A percentile compares a stretch with the other conserved stretches of the same genome.
Conservation (phyloP, 2,797 vertebrate genomes). For the Centroberyx gerrardi region DNA sequence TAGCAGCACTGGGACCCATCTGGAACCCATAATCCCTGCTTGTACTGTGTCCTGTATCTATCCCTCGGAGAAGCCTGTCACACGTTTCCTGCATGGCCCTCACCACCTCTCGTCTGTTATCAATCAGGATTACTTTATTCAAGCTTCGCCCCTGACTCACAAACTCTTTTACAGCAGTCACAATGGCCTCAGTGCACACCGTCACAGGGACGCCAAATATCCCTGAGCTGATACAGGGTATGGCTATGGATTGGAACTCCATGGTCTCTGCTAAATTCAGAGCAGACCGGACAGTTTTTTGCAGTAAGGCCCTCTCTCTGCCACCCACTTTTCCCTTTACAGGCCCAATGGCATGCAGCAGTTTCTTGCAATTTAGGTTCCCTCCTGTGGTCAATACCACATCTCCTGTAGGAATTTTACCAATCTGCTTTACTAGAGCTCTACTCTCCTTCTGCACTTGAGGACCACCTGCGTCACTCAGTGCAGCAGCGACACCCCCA, state of each 20-base stretch:
- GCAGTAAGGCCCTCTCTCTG: constrained; percentile 48
- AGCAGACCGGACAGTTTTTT: constrained; percentile 40
- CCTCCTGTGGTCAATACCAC: constrained; percentile 71
- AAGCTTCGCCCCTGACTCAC: constrained; percentile 50
- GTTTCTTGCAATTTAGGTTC: constrained; percentile 65
- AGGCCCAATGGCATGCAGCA: constrained; percentile 81
- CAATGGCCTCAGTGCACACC: constrained; percentile 73
- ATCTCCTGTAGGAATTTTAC: constrained; percentile 53
- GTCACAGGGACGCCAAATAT: constrained; percentile 58
- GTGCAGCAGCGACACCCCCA: constrained; percentile 73
- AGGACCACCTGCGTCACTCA: constrained; percentile 74
- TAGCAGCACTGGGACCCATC: background rate
- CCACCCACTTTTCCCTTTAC: constrained; percentile 43
- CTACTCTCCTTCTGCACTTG: constrained; percentile 70
- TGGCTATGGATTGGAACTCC: constrained; percentile 63
- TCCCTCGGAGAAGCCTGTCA: constrained; percentile 49
- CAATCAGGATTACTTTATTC: constrained; percentile 65
- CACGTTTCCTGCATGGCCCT: constrained; percentile 65
- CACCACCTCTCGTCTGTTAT: constrained; percentile 62
- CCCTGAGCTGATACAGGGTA: constrained; percentile 76
- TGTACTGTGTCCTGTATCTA: background rate
- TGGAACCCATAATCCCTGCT: background rate
- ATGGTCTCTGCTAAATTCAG: constrained; percentile 59
- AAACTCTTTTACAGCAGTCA: constrained; percentile 68
- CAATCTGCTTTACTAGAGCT: constrained; percentile 29